phyloP scores from a whole-genome alignment of 2,888 invertebrate genomes.

The Platycnemis pennipes region DNA sequence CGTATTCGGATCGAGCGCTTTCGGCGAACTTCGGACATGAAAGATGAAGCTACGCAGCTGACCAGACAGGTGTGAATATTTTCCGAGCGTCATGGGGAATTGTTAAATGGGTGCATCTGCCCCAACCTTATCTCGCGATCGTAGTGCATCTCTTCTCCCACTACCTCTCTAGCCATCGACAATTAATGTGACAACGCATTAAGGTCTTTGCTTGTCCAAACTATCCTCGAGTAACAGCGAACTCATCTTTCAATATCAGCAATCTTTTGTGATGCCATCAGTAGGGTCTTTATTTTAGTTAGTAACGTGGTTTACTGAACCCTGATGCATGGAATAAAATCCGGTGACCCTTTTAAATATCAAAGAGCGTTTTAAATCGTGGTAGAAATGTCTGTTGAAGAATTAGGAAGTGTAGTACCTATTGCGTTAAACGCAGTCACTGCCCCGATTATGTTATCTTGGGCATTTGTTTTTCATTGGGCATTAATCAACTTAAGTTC shows the following conservation, averaged over 20 bases:
- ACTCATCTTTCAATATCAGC: neutral
- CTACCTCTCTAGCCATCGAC: neutral
- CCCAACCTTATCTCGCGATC: neutral
- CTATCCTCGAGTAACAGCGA: neutral
- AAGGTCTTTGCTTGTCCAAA: neutral
- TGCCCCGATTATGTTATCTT: neutral
- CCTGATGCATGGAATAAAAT: neutral
- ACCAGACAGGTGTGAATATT: slow-evolving; percentile 64
- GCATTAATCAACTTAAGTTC: neutral
- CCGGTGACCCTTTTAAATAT: neutral
- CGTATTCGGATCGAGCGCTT: slow-evolving; percentile 31
- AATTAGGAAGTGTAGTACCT: neutral
- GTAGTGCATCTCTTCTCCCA: neutral
- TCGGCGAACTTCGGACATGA: slow-evolving; percentile 24
- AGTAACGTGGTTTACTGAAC: neutral
- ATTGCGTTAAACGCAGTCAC: neutral
- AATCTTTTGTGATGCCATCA: no score
- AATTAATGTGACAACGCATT: neutral
- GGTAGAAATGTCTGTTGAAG: neutral
- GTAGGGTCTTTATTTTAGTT: neutral
- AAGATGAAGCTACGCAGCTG: slow-evolving; percentile 46
- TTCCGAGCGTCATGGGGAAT: slow-evolving; percentile 30
- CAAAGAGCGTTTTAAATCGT: neutral
- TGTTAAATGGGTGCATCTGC: slow-evolving; percentile 61
- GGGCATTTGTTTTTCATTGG: neutral